Base-by-base conservation (phyloP, 2,797 vertebrate genomes). In the Alcedo atthis region DNA sequence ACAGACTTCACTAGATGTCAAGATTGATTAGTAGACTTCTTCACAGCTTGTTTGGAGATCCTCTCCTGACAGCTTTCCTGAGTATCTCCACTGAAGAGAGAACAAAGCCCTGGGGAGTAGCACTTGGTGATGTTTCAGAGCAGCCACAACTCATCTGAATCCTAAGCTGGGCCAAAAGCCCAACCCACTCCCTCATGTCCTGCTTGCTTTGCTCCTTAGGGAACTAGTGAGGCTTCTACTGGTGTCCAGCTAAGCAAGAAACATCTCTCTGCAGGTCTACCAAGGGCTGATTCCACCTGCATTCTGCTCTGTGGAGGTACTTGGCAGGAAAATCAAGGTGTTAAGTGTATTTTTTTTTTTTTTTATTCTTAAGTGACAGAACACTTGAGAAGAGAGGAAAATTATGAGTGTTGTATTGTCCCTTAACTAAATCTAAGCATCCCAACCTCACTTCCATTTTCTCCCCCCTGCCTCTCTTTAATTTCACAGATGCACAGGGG, bases 21-120 rank as follows among this genome's bases (percentile, higher is more conserved):
- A 71, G 64, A 92, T 43, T 43, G 54, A 94, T 83, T 77, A 75
- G 69, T 12, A 87, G 53, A 62, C 63, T 55, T 81, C 46, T 79
- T 85, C 49, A 22, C 48, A 66, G 35, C 25, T 55, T 53, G 28
- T 61, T 92, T 2, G 6, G 71, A 70, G 33, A 77, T 46, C 57
- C 0, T 59, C 61, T 94, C 69, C 58, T 40, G 75, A 70, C 71
- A 89, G 68, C 45, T 92, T 64, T 68, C 64, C 84, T 78, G 69
- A 16, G 5, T 20, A 69, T 40, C 33, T 77, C 73, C 15, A 43
- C 15, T 49, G n/a, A 73, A 54, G 45, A 77, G 17, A 59, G 53
- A 94, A 82, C 37, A 85, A 79, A 74, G 35, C 81, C 48, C 59
- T 32, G 15, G 71, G 22, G 64, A 87, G 28, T 57, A 77, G 61